phyloP scores from a whole-genome alignment of 2,888 invertebrate species.

The Drosophila colorata region DNA sequence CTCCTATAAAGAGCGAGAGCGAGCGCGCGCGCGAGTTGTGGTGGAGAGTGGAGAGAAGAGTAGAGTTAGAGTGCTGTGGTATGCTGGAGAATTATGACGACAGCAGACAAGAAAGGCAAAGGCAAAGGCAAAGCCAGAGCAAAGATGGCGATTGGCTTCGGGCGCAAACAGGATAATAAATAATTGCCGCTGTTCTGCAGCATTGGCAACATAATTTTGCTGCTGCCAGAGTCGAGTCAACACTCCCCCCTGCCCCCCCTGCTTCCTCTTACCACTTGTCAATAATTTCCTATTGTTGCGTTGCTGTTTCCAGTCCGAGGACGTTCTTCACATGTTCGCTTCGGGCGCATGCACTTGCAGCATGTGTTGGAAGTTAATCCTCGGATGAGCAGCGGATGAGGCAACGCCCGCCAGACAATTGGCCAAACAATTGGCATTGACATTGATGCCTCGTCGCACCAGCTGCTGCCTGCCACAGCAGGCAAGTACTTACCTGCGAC shows the following conservation, averaged over 20 bases:
- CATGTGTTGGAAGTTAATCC: slow-evolving; percentile 74
- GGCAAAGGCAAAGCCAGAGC: slow-evolving; percentile 24
- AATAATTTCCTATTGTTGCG: slow-evolving; percentile 1
- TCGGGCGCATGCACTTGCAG: slow-evolving; percentile 57
- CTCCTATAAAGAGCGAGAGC: slow-evolving; percentile 4
- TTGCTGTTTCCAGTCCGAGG: slow-evolving; percentile 41
- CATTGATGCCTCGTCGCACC: slow-evolving; percentile 52
- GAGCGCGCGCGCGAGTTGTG: slow-evolving; percentile 9
- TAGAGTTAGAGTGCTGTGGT: background rate
- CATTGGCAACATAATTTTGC: slow-evolving; percentile 70
- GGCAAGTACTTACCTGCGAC: background rate
- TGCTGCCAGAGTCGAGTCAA: slow-evolving; percentile 24
- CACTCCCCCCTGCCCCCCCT: background rate
- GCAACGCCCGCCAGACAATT: slow-evolving; percentile 68
- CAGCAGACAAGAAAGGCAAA: slow-evolving; percentile 39
- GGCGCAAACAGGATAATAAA: slow-evolving; percentile 75
- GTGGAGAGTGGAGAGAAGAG: background rate
- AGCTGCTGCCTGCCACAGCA: background rate
- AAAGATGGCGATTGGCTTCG: slow-evolving; percentile 64
- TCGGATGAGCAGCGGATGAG: slow-evolving; percentile 67
- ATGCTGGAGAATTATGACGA: slow-evolving; percentile 56
- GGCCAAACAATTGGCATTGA: slow-evolving; percentile 62
- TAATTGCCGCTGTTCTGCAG: slow-evolving; percentile 63
- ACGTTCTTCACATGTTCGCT: slow-evolving; percentile 45
- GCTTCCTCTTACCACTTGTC: background rate